Percentiles rank a stretch among this genome's conserved stretches.
Evolutionary conservation across 2,888 invertebrate genomes (phyloP).

Genomic region (Penaeus monodon): DNA sequence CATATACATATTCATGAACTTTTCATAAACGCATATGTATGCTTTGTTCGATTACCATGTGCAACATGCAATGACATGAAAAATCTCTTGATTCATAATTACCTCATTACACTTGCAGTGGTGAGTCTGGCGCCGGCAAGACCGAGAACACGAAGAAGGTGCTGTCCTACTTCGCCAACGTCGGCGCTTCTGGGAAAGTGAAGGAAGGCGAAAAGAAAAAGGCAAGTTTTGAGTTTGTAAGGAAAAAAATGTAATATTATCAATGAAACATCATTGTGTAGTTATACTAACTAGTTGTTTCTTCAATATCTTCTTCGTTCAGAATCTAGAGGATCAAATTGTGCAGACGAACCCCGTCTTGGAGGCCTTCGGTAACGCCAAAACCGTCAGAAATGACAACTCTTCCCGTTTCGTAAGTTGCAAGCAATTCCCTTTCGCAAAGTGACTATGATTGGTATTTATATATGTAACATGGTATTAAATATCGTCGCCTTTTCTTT

Average conservation of each 20-base stretch:
- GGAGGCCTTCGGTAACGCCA: slow-evolving; percentile 99
- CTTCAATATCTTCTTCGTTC: not conserved
- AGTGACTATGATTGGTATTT: not conserved
- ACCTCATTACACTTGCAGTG: slow-evolving; percentile 74
- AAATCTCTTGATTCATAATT: not conserved
- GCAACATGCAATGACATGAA: not conserved
- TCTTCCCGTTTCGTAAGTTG: slow-evolving; percentile 92
- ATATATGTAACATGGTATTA: not conserved
- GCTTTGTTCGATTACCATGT: not conserved
- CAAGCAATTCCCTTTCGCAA: not conserved
- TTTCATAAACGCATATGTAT: not conserved
- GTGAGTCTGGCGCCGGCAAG: slow-evolving; percentile 99
- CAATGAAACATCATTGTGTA: not conserved
- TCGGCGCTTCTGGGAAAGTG: slow-evolving; percentile 90
- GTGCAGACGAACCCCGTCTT: slow-evolving; percentile 99
- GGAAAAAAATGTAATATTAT: not conserved
- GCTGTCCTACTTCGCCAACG: slow-evolving; percentile 99
- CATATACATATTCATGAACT: not conserved
- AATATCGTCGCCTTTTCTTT: not conserved
- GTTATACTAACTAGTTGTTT: not conserved
- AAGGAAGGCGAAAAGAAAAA: slow-evolving; percentile 45
- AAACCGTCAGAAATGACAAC: slow-evolving; percentile 99
- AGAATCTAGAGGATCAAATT: slow-evolving; percentile 93
- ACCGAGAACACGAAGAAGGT: slow-evolving; percentile 99
- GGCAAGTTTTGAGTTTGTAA: slow-evolving; percentile 3